Conservation (phyloP, 2,888 invertebrate genomes). For the Willowsia nigromaculata region DNA sequence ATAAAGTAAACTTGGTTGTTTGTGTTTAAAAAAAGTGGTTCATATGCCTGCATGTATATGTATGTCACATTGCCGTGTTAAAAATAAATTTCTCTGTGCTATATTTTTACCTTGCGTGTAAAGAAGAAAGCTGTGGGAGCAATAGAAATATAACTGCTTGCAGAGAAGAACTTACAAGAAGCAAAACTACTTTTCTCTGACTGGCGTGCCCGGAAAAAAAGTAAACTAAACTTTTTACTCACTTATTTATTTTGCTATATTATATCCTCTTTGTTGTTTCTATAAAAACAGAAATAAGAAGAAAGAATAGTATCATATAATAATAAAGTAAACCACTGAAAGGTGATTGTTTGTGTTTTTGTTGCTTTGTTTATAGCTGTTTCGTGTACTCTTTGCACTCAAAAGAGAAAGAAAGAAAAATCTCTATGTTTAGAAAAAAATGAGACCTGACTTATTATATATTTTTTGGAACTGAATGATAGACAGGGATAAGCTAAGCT, state of each 20-base stretch:
- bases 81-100: not conserved
- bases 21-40: conserved; percentile 1
- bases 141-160: not conserved
- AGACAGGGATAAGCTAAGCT: not conserved
- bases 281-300: not conserved
- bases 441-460: not conserved
- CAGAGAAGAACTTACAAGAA: not conserved
- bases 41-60: not conserved
- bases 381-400: conserved; percentile 12
- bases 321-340: conserved; percentile 59
- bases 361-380: conserved; percentile 11
- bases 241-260: conserved; percentile 21
- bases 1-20: conserved; percentile 9
- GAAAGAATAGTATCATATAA: conserved; percentile 17
- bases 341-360: conserved; percentile 53
- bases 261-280: not conserved
- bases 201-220: conserved; percentile 29
- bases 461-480: not conserved
- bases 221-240: conserved; percentile 10
- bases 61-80: not conserved
- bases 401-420: not conserved
- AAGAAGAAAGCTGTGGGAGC: no score
- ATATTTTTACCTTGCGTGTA: conserved; percentile 11
- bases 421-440: not conserved
- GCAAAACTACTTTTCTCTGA: not conserved